These are phyloP conservation scores for Azemiops feae DNA, from an alignment of 2,113 vertebrate genomes.

Conservation along the genomic window DNA sequence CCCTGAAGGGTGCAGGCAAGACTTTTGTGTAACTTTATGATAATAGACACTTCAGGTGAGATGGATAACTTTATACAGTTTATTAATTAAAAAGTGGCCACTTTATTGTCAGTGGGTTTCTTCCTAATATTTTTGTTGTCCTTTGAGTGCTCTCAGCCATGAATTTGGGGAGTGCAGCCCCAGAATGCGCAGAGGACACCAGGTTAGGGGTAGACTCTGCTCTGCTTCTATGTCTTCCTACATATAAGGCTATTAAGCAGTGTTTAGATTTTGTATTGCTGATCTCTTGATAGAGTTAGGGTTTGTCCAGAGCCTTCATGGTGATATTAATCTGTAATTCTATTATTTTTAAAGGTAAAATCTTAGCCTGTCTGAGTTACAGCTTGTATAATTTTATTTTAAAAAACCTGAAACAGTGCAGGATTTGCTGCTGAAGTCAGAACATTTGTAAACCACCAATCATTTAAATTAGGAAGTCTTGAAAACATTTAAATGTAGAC, in stretches of 20 bases:
- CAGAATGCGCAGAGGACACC: background rate
- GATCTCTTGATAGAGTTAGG: background rate
- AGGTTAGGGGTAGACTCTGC: background rate
- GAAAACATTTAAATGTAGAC: slow-evolving; percentile 11
- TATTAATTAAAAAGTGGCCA: background rate
- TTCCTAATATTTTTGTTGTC: background rate
- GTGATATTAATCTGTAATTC: background rate
- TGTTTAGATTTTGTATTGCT: background rate
- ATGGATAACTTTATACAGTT: background rate
- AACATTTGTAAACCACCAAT: background rate
- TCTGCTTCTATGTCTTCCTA: background rate
- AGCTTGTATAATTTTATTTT: background rate
- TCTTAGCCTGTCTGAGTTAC: background rate
- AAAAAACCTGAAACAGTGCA: background rate
- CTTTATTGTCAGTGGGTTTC: background rate
- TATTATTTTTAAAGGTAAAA: background rate
- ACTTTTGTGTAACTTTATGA: background rate
- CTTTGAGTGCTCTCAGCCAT: background rate
- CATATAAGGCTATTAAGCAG: background rate
- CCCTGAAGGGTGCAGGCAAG: background rate
- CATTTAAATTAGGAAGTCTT: slow-evolving; percentile 20
- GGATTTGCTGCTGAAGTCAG: background rate
- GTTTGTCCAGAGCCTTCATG: background rate
- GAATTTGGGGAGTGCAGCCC: background rate
- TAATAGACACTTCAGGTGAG: background rate